These are phyloP conservation scores for Himalopsyche japonica DNA, from an alignment of 2,888 invertebrate species.

Conservation along the genomic window DNA sequence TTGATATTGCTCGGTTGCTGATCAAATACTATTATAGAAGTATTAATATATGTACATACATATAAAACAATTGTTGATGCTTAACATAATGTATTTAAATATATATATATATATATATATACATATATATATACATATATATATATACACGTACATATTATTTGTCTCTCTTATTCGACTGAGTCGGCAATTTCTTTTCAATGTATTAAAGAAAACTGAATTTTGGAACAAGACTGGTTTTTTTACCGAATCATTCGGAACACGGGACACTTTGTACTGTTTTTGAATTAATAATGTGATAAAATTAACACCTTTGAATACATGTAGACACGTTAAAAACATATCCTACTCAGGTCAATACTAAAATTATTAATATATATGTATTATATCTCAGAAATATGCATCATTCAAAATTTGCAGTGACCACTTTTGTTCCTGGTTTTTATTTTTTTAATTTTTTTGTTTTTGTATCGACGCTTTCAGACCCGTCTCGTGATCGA, in stretches of 20 bases:
- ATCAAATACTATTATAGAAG: constrained; percentile 19
- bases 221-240: neutral
- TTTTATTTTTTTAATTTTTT: too few relatives aligned
- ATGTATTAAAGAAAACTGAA: neutral
- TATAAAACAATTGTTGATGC: constrained; percentile 21
- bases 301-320: neutral
- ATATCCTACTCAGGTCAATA: constrained; percentile 21
- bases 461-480: neutral
- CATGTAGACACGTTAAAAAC: neutral
- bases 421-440: neutral
- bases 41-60: constrained; percentile 10
- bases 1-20: constrained; percentile 10
- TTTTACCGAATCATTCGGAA: neutral
- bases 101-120: neutral
- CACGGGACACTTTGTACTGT: neutral
- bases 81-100: constrained; percentile 5
- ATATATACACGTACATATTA: constrained; percentile 4
- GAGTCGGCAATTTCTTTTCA: neutral
- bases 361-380: neutral
- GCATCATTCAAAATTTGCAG: neutral
- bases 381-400: too few relatives aligned
- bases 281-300: neutral
- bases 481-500: neutral
- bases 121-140: constrained; percentile 4
- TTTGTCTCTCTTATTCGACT: neutral